These are phyloP conservation scores for Dascyllus trimaculatus DNA, from an alignment of 2,113 vertebrate genomes.

Conservation along the genomic window DNA sequence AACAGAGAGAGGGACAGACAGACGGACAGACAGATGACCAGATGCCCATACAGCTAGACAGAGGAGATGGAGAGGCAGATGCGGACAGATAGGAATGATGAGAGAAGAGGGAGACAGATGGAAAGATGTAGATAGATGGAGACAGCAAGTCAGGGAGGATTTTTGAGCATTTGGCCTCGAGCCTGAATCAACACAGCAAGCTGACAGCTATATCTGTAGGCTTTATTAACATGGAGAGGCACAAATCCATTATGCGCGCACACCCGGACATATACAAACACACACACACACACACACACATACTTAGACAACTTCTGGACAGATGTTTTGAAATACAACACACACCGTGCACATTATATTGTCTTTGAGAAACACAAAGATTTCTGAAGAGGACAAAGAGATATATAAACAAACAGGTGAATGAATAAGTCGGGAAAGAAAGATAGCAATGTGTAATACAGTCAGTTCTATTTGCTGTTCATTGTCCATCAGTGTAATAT, in stretches of 20 bases:
- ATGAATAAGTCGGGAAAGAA: not conserved
- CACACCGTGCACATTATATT: constrained; percentile 9
- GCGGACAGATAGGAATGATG: constrained; percentile 37
- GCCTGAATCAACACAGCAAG: constrained; percentile 78
- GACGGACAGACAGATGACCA: constrained; percentile 44
- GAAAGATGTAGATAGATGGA: constrained; percentile 69
- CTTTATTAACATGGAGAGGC: constrained; percentile 81
- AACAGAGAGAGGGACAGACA: constrained; percentile 18
- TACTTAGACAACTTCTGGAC: constrained; percentile 28
- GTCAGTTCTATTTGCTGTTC: not conserved
- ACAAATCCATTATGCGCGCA: constrained; percentile 41
- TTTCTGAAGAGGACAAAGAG: not conserved
- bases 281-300: constrained; percentile 22
- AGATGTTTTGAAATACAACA: constrained; percentile 63
- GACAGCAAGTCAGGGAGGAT: constrained; percentile 74
- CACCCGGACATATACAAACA: constrained; percentile 18
- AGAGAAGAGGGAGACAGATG: constrained; percentile 63
- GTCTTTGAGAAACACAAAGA: not conserved
- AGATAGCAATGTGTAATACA: not conserved
- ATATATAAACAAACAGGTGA: not conserved
- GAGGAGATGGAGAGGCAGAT: constrained; percentile 42
- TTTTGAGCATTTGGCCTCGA: constrained; percentile 75
- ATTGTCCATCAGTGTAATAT: not conserved
- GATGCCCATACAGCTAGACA: constrained; percentile 53
- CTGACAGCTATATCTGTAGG: constrained; percentile 82